Evolutionary conservation across 1,140 invertebrate species (phyloP), one percentile per base, ranked within the genome.

Genomic region (Drosophila virilis): DNA sequence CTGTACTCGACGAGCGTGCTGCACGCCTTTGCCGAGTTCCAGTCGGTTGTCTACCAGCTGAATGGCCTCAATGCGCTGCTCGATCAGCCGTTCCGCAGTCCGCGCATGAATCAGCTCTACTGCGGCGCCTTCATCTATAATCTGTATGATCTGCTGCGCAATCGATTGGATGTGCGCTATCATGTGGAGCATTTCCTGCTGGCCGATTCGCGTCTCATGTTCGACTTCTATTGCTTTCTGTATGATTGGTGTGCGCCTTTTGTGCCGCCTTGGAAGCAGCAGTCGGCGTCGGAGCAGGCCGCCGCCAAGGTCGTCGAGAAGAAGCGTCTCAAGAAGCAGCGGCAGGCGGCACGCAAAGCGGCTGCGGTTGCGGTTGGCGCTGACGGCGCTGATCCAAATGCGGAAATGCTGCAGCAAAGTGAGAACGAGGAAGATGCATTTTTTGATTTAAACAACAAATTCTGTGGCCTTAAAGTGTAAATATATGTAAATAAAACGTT

Each of bases 111-210:
- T 46, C 93, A 94, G 75, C 93, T 95, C 51, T 96, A 93, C 73
- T 95, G 96, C 92, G 96, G 96, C 0, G 95, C 95, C 7, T 95
- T 96, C 84, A 76, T 96, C 4, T 97, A 97, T 78, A 96, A 97
- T 93, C 92, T 96, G 8, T 94, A 94, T 75, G 83, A 92, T 51
- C 94, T 94, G 77, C 92, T 96, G 52, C 93, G 93, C 61, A 93
- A 92, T 57, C 93, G 94, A 10, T 52, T 77, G 1, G 92, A 95
- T 79, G 91, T 95, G 4, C 78, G 92, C 22, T 76, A 67, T 35
- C 95, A 95, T 82, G 81, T 95, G 10, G 89, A 93, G 43, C 82
- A 92, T 40, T 89, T 81, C 80, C 93, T 82, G 50, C 95, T 59
- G 77, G 93, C 91, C 77, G 93, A 90, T 92, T 95, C 70, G 76